Percentiles rank a stretch among this genome's conserved stretches.
These are phyloP conservation scores for Sebastes minor DNA, from an alignment of 2,797 vertebrate genomes.

Conservation along the genomic window DNA sequence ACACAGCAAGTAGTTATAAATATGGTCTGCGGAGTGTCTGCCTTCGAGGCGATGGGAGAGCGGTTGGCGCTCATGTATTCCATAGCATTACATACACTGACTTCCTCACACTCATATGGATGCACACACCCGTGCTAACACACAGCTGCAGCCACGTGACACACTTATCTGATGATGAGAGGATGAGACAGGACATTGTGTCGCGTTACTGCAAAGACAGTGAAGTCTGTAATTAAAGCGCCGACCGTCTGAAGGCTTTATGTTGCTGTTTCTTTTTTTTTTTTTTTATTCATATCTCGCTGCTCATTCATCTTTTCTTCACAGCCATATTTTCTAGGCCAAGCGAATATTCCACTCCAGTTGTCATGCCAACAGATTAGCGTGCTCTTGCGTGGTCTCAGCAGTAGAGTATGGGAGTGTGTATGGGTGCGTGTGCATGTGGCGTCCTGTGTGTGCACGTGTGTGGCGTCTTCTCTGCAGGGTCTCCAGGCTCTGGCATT, in stretches of 20 bases:
- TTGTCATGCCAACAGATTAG: conserved; percentile 82
- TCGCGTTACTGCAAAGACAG: conserved; percentile 19
- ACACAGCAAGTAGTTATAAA: conserved; percentile 17
- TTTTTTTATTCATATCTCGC: conserved; percentile 50
- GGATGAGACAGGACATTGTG: conserved; percentile 38
- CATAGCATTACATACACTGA: neutral
- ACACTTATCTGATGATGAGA: conserved; percentile 21
- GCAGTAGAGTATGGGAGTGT: conserved; percentile 28
- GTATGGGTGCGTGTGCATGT: neutral
- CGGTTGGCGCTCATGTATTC: conserved; percentile 1
- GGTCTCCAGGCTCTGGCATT: conserved; percentile 36
- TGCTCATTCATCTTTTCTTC: conserved; percentile 79
- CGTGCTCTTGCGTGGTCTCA: conserved; percentile 61
- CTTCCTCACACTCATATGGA: neutral
- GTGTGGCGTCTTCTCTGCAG: conserved; percentile 28
- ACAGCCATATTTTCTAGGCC: conserved; percentile 79
- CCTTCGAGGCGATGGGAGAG: neutral
- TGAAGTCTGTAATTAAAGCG: conserved; percentile 54
- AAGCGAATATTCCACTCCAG: conserved; percentile 76
- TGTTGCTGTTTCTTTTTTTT: conserved; percentile 36
- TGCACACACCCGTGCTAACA: neutral
- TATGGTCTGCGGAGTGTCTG: conserved; percentile 23
- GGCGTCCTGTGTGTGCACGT: neutral
- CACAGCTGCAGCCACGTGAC: conserved; percentile 4
- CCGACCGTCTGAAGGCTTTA: conserved; percentile 51